Percentiles rank a stretch among this genome's conserved stretches.
phyloP scores from a whole-genome alignment of 1,140 invertebrate genomes.

The Batillaria attramentaria region DNA sequence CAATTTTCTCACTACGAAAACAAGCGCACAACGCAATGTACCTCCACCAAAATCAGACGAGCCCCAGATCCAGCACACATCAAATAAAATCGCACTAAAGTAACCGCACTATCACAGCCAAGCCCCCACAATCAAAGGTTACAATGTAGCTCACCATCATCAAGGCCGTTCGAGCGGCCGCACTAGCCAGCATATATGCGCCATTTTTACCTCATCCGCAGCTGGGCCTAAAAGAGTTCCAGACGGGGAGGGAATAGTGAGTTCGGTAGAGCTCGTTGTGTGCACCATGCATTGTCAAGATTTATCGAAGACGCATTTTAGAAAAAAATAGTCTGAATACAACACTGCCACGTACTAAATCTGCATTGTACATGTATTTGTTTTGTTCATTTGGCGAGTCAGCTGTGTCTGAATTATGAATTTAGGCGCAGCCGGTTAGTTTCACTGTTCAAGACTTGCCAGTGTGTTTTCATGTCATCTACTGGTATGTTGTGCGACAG shows the following conservation, averaged over 20 bases:
- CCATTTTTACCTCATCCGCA: constrained; percentile 14
- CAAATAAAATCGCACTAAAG: too few species aligned
- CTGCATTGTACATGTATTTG: too few species aligned
- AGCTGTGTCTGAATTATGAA: too few species aligned
- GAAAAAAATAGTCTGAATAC: background rate
- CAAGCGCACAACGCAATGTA: background rate
- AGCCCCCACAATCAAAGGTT: constrained; percentile 13
- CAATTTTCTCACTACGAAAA: background rate
- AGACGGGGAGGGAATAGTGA: constrained; percentile 17
- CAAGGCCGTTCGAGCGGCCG: background rate
- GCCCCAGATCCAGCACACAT: background rate
- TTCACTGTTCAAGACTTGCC: too few species aligned
- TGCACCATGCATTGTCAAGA: background rate
- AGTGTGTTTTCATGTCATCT: too few species aligned
- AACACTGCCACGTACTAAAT: too few species aligned
- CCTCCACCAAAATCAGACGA: too few species aligned
- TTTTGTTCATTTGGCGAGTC: too few species aligned
- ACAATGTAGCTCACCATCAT: background rate
- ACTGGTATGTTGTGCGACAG: too few species aligned
- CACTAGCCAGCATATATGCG: background rate
- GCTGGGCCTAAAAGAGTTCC: constrained; percentile 14
- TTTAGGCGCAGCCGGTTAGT: too few species aligned
- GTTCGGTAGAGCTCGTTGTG: background rate
- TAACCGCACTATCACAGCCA: too few species aligned
- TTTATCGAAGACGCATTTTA: background rate